Conservation (phyloP, 1,140 invertebrate genomes). For the Polypedilum pembai region DNA sequence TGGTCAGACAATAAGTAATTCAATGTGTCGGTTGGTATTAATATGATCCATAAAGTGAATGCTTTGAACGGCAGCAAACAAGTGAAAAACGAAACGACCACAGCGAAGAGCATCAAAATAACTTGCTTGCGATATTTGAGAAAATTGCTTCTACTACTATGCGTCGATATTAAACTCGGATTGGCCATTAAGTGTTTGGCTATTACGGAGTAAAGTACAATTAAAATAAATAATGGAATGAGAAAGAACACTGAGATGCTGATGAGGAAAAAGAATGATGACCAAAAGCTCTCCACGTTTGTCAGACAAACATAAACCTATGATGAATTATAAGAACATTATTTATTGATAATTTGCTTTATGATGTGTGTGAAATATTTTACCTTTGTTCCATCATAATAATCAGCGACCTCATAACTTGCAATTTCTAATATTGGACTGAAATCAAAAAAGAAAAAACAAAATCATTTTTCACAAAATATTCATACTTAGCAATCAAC, state of each 20-base stretch:
- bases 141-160: constrained; percentile 32
- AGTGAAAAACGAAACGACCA: constrained; percentile 84
- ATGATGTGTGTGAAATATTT: neutral
- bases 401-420: constrained; percentile 58
- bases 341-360: neutral
- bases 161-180: constrained; percentile 36
- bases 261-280: constrained; percentile 66
- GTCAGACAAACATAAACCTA: constrained; percentile 66
- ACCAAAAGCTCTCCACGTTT: constrained; percentile 62
- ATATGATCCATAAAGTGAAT: constrained; percentile 75
- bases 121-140: constrained; percentile 63
- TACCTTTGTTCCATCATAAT: constrained; percentile 52
- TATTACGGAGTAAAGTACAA: constrained; percentile 75
- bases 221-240: constrained; percentile 68
- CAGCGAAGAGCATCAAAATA: constrained; percentile 82
- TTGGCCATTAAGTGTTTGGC: constrained; percentile 70
- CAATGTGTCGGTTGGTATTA: constrained; percentile 59
- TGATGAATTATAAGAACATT: neutral
- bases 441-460: constrained; percentile 43
- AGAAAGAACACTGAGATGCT: constrained; percentile 77
- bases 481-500: no score
- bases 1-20: neutral
- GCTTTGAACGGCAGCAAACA: constrained; percentile 81
- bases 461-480: no score
- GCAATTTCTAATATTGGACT: constrained; percentile 73